Evolutionary conservation across 2,888 invertebrate genomes (phyloP), one percentile per base, ranked within the genome.

Genomic region (Anthrax anthrax): DNA sequence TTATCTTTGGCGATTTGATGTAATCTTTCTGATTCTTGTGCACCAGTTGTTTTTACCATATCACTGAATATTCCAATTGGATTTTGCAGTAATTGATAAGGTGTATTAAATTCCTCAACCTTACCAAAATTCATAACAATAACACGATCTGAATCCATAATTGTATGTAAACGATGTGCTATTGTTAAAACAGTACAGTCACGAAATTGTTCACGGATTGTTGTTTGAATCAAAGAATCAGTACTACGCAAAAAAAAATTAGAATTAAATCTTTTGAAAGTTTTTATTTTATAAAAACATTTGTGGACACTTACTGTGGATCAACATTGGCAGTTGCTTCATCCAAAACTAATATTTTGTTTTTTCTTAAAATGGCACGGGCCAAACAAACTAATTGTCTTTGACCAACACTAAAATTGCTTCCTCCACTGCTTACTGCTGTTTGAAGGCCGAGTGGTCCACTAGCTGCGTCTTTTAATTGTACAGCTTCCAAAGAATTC

Each of bases 101-200:
- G 81, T 54, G 75, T 72, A 57, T 77, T 78, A 56, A 76, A 81
- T 64, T 81, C 81, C 43, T 75, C 77, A 51, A 84, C 72, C 16
- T 69, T 64, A 1, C 90, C 90, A 14, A 76, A 72, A 59, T 85
- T 82, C 77, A 90, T 80, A 3, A 88, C 87, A 61, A 89, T 70
- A 27, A 88, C 80, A 50, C 80, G 74, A 66, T 88, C 85, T 0
- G 84, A 85, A 67, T 90, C 89, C 80, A 90, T 89, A 55, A 90
- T 83, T 10, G 89, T 90, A 63, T 89, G 80, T n/a, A 91, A 72
- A 39, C 90, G 74, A 67, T 90, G 89, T 13, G 89, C 89, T 39
- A 90, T 85, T 0, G 88, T 89, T 40, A 90, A 65, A 10, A 90
- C 87, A 0, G 88, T 87, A 65, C 87, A 88, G 29, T 78, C 68